phyloP scores from a whole-genome alignment of 2,888 invertebrate genomes.

The Drosophila infuscata region DNA sequence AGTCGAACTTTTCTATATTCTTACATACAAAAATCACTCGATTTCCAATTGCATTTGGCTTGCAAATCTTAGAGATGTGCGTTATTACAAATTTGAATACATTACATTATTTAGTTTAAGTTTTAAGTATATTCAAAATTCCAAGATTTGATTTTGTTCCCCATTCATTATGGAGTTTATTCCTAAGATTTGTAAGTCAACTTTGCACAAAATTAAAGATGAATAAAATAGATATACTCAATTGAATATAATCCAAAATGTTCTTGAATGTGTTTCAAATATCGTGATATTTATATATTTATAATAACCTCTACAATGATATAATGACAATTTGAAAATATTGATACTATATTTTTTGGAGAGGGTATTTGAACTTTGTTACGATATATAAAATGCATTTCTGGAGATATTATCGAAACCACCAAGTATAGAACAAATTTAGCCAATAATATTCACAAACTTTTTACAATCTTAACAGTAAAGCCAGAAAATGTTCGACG shows the following conservation, averaged over 20 bases:
- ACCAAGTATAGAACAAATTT: not conserved
- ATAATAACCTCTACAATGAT: not conserved
- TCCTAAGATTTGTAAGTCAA: not conserved
- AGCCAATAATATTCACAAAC: not conserved
- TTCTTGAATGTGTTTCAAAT: not conserved
- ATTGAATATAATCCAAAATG: not conserved
- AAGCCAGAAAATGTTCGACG: not conserved
- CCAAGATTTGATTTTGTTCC: not conserved
- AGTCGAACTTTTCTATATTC: not conserved
- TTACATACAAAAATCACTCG: too few species aligned
- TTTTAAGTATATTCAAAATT: not conserved
- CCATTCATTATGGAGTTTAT: not conserved
- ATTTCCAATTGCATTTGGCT: not conserved
- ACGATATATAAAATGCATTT: not conserved
- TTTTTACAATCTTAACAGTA: not conserved
- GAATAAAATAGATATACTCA: not conserved
- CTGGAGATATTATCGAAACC: not conserved
- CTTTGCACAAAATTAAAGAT: not conserved
- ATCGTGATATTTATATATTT: conserved; percentile 2
- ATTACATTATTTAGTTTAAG: not conserved
- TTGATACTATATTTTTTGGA: not conserved
- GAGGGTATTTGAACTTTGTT: not conserved
- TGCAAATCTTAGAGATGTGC: not conserved
- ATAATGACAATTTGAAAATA: not conserved
- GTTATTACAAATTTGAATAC: not conserved